Conservation (phyloP, 2,797 vertebrate genomes). For the Phrynocephalus guinanensis region DNA sequence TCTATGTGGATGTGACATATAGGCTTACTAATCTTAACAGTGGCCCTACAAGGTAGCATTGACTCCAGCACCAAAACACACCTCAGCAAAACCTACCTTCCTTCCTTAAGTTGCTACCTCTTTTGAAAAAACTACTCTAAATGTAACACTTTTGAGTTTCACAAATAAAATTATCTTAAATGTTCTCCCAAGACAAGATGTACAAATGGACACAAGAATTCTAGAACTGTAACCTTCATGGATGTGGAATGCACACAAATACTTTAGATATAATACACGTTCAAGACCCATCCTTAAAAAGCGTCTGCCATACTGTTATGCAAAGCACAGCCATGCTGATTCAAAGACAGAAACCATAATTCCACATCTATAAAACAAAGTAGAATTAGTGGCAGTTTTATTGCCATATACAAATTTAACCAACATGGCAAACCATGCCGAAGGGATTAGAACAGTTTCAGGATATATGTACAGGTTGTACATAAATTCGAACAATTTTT, state of each 20-base stretch:
- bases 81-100: slow-evolving; percentile 70
- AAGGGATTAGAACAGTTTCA: slow-evolving; percentile 92
- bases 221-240: slow-evolving; percentile 73
- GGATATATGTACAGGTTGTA: slow-evolving; percentile 93
- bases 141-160: slow-evolving; percentile 70
- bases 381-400: slow-evolving; percentile 87
- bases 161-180: slow-evolving; percentile 71
- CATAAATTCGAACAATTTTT: slow-evolving; percentile 81
- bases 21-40: slow-evolving; percentile 70
- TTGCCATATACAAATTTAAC: slow-evolving; percentile 88
- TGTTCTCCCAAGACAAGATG: slow-evolving; percentile 72
- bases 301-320: slow-evolving; percentile 74
- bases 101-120: slow-evolving; percentile 65
- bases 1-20: slow-evolving; percentile 71
- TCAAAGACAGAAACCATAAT: slow-evolving; percentile 81
- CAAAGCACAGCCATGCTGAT: slow-evolving; percentile 81
- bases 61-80: slow-evolving; percentile 69
- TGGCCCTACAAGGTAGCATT: slow-evolving; percentile 79
- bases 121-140: slow-evolving; percentile 68
- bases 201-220: slow-evolving; percentile 75
- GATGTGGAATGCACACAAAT: slow-evolving; percentile 73
- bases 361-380: slow-evolving; percentile 80
- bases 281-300: slow-evolving; percentile 74
- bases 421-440: slow-evolving; percentile 85
- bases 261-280: slow-evolving; percentile 76